Evolutionary conservation across 2,888 invertebrate genomes (phyloP).

Genomic region (Sminthurides aquaticus): DNA sequence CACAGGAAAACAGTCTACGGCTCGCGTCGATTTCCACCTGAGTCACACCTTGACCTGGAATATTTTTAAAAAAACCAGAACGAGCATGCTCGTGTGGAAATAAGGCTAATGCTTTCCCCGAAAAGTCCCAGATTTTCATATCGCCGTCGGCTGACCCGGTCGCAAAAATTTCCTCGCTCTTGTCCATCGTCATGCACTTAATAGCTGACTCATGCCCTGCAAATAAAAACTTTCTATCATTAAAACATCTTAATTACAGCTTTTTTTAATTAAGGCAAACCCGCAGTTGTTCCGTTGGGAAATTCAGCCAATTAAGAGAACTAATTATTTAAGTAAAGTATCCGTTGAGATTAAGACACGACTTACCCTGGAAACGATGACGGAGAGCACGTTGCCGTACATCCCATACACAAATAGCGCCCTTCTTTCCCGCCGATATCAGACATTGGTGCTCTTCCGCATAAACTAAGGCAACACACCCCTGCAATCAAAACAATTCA

Average conservation of each 20-base stretch:
- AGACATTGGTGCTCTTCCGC: slow-evolving; percentile 88
- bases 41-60: slow-evolving; percentile 85
- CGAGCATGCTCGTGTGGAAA: slow-evolving; percentile 91
- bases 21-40: slow-evolving; percentile 86
- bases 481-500: slow-evolving; percentile 22
- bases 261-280: too few relatives aligned
- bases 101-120: slow-evolving; percentile 46
- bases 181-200: slow-evolving; percentile 89
- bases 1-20: slow-evolving; percentile 91
- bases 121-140: slow-evolving; percentile 90
- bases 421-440: slow-evolving; percentile 93
- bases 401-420: slow-evolving; percentile 93
- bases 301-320: neutral
- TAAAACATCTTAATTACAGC: neutral
- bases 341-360: too few relatives aligned
- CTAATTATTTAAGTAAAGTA: too few relatives aligned
- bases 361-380: slow-evolving; percentile 60
- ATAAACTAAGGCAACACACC: slow-evolving; percentile 59
- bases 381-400: slow-evolving; percentile 79
- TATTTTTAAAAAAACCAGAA: slow-evolving; percentile 91
- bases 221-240: too few relatives aligned
- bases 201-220: slow-evolving; percentile 85
- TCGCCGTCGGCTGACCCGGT: slow-evolving; percentile 91
- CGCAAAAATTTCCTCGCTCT: slow-evolving; percentile 90
- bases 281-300: too few relatives aligned